phyloP scores from a whole-genome alignment of 2,113 vertebrate genomes.

The Furnarius figulus region DNA sequence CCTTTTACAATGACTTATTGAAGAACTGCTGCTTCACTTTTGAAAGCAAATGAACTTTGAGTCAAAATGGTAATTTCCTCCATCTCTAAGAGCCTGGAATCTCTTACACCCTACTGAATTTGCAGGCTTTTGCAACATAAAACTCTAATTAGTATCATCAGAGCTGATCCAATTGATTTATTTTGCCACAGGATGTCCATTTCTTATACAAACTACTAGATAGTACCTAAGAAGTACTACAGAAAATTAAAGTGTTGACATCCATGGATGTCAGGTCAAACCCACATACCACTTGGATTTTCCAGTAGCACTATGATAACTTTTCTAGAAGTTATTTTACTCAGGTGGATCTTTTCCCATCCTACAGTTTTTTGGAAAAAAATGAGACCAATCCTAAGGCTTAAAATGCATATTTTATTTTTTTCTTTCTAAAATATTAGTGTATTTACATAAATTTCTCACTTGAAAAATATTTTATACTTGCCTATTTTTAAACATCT shows the following conservation, averaged over 20 bases:
- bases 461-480: background rate
- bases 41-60: background rate
- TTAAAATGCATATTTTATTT: background rate
- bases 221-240: background rate
- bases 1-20: background rate
- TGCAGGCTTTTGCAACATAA: background rate
- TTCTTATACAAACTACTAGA: background rate
- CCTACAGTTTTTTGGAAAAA: background rate
- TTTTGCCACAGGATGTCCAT: background rate
- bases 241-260: background rate
- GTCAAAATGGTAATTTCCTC: background rate
- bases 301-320: background rate
- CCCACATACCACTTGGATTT: background rate
- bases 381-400: background rate
- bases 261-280: background rate
- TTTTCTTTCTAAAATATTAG: background rate
- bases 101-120: background rate
- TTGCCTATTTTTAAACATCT: background rate
- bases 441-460: slow-evolving; percentile 39
- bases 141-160: background rate
- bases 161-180: background rate
- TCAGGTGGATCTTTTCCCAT: background rate
- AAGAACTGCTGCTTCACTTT: background rate
- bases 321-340: background rate
- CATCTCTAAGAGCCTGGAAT: background rate